Evolutionary conservation across 2,888 invertebrate genomes (phyloP), one percentile per base, ranked within the genome.

Genomic region (Pinctada fucata): DNA sequence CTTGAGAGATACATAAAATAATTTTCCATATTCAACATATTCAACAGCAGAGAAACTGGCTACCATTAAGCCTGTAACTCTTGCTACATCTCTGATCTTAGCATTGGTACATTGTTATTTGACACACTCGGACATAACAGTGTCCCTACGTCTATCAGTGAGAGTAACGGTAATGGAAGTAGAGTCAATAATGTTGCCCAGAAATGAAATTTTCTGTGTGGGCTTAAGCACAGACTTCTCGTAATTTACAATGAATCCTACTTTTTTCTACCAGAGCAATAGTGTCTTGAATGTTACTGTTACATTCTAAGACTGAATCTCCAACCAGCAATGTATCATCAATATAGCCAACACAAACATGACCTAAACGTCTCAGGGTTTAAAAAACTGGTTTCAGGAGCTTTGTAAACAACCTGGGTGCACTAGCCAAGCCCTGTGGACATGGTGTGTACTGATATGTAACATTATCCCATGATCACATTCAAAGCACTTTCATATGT

Each of bases 121-220:
- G n/a, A 49, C 13, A n/a, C 70, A 70, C 50, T 70, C 70, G 50
- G 48, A 13, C 10, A 50, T 13, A 13, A 58, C 58, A 52, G n/a
- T 72, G 16, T 72, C 13, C 3, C 69, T 64, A 74, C 76, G 68
- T 47, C 67, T 51, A 3, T 52, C 50, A 13, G 78, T 72, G 47
- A 81, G 10, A 10, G 48, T 13, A 49, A 79, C 80, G 10, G 69
- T 79, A 81, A 81, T 84, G n/a, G 70, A 58, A 10, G 45, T 13
- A 58, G 82, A 82, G 67, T 81, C 58, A 1, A 84, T 6, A 13
- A 71, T 13, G 75, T 73, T 76, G 1, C 81, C 82, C n/a, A 82
- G 67, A 66, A 79, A 79, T 13, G 63, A 64, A 31, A 82, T 63
- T 10, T 70, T 16, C 68, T 79, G 74, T 45, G 74, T 72, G 10